Evolutionary conservation across 2,797 vertebrate species (phyloP).

Genomic region (Alfaro cultratus): DNA sequence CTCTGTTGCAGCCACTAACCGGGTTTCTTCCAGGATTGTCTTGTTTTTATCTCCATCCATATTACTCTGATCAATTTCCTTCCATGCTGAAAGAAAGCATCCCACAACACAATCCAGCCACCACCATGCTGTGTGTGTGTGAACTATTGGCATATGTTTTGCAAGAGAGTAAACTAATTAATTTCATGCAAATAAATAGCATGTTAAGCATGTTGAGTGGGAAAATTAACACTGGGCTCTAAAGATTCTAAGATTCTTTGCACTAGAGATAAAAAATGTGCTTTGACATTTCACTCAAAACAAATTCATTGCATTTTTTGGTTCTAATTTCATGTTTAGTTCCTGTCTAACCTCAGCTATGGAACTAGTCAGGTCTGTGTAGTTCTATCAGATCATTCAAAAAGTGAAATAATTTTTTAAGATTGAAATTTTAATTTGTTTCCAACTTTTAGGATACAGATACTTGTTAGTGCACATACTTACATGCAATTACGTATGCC

Average conservation of each 20-base stretch:
- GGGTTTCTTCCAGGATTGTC: neutral
- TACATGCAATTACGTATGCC: conserved; percentile 33
- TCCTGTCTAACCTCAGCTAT: too few relatives aligned
- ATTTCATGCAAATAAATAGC: conserved; percentile 8
- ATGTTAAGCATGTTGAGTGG: neutral
- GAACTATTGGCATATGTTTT: conserved; percentile 41
- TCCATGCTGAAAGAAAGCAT: neutral
- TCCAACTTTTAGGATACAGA: conserved; percentile 13
- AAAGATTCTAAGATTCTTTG: neutral
- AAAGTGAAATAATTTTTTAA: conserved; percentile 2
- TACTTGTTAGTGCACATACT: conserved; percentile 3
- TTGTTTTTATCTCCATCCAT: neutral
- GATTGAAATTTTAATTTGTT: conserved; percentile 21
- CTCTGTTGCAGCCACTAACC: neutral
- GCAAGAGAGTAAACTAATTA: conserved; percentile 35
- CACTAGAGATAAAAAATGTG: conserved; percentile 6
- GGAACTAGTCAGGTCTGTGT: neutral
- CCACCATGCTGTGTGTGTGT: conserved; percentile 18
- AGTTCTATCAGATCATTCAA: neutral
- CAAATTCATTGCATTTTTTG: conserved; percentile 5
- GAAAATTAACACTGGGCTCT: neutral
- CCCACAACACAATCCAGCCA: neutral
- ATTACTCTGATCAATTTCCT: neutral
- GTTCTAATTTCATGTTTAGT: conserved; percentile 31
- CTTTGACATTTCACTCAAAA: conserved; percentile 28